These are phyloP conservation scores for Scolopax rusticola DNA, from an alignment of 2,797 vertebrate genomes.

Conservation along the genomic window DNA sequence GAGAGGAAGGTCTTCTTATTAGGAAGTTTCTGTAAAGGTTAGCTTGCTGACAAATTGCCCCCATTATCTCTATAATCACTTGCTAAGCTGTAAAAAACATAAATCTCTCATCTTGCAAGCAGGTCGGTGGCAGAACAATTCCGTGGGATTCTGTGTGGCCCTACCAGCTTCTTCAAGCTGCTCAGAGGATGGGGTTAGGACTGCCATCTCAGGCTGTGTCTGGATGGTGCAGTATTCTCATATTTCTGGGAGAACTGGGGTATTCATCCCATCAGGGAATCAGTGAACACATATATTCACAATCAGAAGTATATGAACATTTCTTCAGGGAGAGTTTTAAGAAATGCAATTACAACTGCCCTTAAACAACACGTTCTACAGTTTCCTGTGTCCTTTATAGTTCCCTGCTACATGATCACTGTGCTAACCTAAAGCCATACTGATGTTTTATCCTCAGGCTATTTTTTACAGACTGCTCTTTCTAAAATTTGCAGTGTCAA, in stretches of 20 bases:
- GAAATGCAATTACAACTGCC: background rate
- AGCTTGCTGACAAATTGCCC: constrained; percentile 26
- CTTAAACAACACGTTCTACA: background rate
- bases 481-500: background rate
- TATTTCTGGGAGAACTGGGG: background rate
- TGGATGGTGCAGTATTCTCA: background rate
- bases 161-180: background rate
- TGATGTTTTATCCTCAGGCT: background rate
- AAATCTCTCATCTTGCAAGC: background rate
- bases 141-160: background rate
- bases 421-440: background rate
- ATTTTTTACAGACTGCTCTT: background rate
- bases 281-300: background rate
- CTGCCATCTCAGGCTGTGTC: background rate
- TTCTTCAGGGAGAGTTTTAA: background rate
- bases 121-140: background rate
- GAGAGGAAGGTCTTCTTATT: constrained; percentile 4
- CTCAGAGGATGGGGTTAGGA: background rate
- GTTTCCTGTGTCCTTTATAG: background rate
- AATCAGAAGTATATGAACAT: background rate
- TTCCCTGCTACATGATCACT: background rate
- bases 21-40: constrained; percentile 24
- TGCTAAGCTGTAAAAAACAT: constrained; percentile 39
- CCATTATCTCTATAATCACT: constrained; percentile 30
- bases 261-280: background rate